Conservation (phyloP, 1,140 invertebrate species). For the Drosophila melanica region DNA sequence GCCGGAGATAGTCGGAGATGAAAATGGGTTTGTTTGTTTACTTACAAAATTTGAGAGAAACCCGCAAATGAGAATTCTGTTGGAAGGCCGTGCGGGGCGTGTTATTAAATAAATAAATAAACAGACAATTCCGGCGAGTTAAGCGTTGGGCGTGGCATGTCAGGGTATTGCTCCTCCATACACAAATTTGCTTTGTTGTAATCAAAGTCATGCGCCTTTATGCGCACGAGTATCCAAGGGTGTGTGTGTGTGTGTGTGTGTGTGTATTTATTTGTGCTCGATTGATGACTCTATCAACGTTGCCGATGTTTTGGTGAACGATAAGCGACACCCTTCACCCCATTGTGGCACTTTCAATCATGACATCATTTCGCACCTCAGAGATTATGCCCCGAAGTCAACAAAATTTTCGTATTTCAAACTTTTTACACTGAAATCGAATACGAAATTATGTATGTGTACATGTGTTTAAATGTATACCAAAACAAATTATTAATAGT, state of each 20-base stretch:
- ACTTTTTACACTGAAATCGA: not conserved
- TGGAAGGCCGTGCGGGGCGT: not conserved
- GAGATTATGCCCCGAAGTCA: conserved; percentile 5
- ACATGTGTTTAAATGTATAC: no score
- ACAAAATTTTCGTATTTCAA: conserved; percentile 16
- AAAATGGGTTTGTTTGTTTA: conserved; percentile 8
- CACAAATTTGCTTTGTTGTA: conserved; percentile 28
- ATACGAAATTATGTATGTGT: conserved; percentile 3
- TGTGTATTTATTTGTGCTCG: not conserved
- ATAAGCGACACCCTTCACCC: conserved; percentile 47
- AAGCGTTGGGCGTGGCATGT: conserved; percentile 2
- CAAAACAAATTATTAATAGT: no score
- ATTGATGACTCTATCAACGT: conserved; percentile 52
- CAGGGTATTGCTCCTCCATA: conserved; percentile 21
- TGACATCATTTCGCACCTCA: conserved; percentile 72
- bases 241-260: conserved; percentile 4
- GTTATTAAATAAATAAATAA: conserved; percentile 40
- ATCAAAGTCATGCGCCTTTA: conserved; percentile 62
- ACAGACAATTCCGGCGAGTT: not conserved
- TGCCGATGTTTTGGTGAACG: conserved; percentile 49
- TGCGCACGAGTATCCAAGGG: conserved; percentile 17
- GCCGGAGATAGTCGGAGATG: conserved; percentile 6
- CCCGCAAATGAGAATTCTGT: conserved; percentile 12
- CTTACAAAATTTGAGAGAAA: conserved; percentile 15
- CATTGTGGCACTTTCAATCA: conserved; percentile 26